Base-by-base conservation (phyloP, 2,797 vertebrate genomes). In the Ctenopoma multispine region DNA sequence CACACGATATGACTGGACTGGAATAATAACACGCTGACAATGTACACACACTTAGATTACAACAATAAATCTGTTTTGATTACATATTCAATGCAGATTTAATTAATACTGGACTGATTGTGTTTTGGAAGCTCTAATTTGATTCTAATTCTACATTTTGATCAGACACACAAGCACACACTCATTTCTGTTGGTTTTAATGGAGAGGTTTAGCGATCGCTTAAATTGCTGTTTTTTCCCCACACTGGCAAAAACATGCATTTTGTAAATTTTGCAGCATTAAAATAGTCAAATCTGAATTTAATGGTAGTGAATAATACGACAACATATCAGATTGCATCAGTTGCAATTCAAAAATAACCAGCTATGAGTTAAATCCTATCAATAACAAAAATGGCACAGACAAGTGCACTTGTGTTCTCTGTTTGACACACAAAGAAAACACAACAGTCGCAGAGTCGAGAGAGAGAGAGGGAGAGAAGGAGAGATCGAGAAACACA, bases 321-420 rank as follows among this genome's bases (percentile, higher is more conserved):
- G 2, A 1, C 27, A 38, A 57, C 23, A 51, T 53, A 62, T 72
- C 68, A 38, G 50, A n/a, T 11, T 2, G 38, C 18, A 65, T 83
- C 66, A 27, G 54, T 17, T 40, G 43, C 29, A 57, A 51, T 72
- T 60, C 21, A 57, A 67, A 82, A 83, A 79, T 69, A 77, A 62
- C 51, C 36, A 0, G 4, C 63, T 27, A 79, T 71, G 63, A 67
- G 69, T 65, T 55, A 12, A 80, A 79, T 64, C 63, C 56, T 46
- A 66, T 70, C 79, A 54, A 56, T 53, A 58, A 72, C 69, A 81
- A 75, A 15, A 75, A 75, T 56, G 77, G 60, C 41, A 40, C 29
- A 57, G 68, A 73, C 63, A 40, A 80, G 78, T 43, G 79, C 60
- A 75, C 77, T 72, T 2, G 56, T 72, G 65, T 48, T 69, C 27